Conservation (phyloP, 1,140 invertebrate genomes). For the Cydia fagiglandana region DNA sequence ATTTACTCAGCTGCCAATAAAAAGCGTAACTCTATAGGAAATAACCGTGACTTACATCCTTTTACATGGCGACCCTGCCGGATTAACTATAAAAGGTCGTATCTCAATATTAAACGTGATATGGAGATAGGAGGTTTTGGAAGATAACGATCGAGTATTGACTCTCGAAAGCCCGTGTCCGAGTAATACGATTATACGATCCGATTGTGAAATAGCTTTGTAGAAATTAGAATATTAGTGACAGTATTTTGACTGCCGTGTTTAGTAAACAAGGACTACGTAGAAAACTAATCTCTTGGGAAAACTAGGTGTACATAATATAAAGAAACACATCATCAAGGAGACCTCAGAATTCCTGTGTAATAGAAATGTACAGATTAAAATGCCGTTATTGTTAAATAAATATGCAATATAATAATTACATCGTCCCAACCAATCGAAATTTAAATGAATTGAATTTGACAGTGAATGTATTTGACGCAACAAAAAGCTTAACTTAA, state of each 20-base stretch:
- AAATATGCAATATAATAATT: too few species aligned
- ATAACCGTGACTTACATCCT: not conserved
- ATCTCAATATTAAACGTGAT: not conserved
- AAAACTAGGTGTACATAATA: too few species aligned
- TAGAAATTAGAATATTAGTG: not conserved
- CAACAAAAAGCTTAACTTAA: too few species aligned
- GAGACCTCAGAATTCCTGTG: too few species aligned
- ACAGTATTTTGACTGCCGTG: not conserved
- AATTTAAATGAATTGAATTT: too few species aligned
- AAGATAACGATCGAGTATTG: constrained; percentile 6
- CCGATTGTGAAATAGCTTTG: constrained; percentile 2
- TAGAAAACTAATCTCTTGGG: too few species aligned
- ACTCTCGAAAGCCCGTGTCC: not conserved
- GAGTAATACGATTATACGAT: constrained; percentile 8
- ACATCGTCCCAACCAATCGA: too few species aligned
- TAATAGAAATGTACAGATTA: too few species aligned
- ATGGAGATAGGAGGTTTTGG: not conserved
- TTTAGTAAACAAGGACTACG: not conserved
- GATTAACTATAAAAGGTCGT: not conserved
- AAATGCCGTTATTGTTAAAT: too few species aligned
- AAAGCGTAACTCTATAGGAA: not conserved
- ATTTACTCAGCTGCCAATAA: constrained; percentile 4
- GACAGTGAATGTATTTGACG: too few species aligned
- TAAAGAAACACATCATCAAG: too few species aligned
- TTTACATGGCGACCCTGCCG: not conserved